Evolutionary conservation across 2,113 vertebrate species (phyloP), one percentile per base, ranked within the genome.

Genomic region (Megaptera novaeangliae): DNA sequence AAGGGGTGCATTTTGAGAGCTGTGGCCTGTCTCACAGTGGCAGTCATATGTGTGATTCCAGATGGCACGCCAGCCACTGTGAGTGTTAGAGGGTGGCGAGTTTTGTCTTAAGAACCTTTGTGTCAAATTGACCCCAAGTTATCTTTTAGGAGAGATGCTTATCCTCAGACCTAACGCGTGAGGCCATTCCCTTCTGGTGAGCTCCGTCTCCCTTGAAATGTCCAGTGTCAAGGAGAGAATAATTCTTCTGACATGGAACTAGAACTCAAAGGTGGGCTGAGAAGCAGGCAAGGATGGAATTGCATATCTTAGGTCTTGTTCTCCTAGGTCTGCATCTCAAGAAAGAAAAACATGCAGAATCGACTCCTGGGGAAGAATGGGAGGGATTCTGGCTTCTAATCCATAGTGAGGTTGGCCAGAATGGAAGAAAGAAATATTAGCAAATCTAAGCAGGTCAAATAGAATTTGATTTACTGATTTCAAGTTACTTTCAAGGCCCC

Each of bases 81-180:
- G 69, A 39, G 34, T 20, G 23, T 25, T 34, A 23, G 36, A 57
- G 20, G 10, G 5, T 3, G 2, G 29, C 20, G 11, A 18, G 52
- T n/a, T 74, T 59, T 87, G 13, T 80, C 44, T 31, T 59, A 29
- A 61, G 57, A 87, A 46, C 0, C 8, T 39, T 87, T 57, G 39
- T 59, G 49, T 34, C 61, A 25, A 91, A 74, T 46, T 27, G 20
- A 71, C 31, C 15, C 31, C 46, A 15, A 77, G 13, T 1, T 63
- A 9, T 57, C 81, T 75, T 83, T 75, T n/a, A 64, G 18, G 39
- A 34, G 39, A 59, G 6, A 90, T 12, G 34, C 15, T 68, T 36
- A 64, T 10, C 8, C 34, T 41, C 36, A 71, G 52, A 27, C 34
- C 44, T 2, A 49, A n/a, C 1, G 1, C 39, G 44, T 0, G 4